Evolutionary conservation across 1,140 invertebrate genomes (phyloP).

Genomic region (Drosophila erecta): DNA sequence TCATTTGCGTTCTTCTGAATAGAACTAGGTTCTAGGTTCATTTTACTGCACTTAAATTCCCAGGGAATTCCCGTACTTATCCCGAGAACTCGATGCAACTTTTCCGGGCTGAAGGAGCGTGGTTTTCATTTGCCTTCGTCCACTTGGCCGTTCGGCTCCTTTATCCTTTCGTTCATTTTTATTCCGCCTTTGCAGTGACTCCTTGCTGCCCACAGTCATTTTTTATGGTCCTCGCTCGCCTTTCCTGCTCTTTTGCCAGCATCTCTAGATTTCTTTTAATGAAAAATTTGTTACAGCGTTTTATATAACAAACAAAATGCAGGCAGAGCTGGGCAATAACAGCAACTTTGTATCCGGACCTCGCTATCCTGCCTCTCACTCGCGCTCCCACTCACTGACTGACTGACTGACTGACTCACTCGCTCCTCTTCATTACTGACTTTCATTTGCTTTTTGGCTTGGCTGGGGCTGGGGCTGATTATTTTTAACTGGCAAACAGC

Average conservation of each 20-base stretch:
- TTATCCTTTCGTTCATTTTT: conserved; percentile 35
- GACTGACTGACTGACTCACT: neutral
- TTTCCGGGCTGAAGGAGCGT: conserved; percentile 18
- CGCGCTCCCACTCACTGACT: neutral
- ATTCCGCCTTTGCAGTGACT: conserved; percentile 44
- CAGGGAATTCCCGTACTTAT: conserved; percentile 31
- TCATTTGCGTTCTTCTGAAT: conserved; percentile 1
- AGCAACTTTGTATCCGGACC: conserved; percentile 66
- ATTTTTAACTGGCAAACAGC: conserved; percentile 83
- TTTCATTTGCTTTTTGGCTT: conserved; percentile 81
- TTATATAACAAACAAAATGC: conserved; percentile 80
- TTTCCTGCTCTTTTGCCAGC: conserved; percentile 31
- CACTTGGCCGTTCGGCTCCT: conserved; percentile 1
- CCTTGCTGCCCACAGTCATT: conserved; percentile 65
- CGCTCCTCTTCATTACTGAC: conserved; percentile 60
- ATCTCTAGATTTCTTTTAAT: conserved; percentile 80
- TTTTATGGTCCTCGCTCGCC: conserved; percentile 57
- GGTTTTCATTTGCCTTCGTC: conserved; percentile 36
- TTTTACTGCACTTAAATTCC: conserved; percentile 13
- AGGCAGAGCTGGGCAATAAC: conserved; percentile 57
- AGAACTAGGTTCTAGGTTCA: neutral
- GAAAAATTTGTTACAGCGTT: conserved; percentile 80
- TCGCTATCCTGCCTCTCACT: neutral
- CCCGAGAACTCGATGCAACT: conserved; percentile 23
- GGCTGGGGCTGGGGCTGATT: conserved; percentile 74